Percentiles rank a stretch among this genome's conserved stretches.
Conservation (phyloP, 2,888 invertebrate species). For the Acronicta psi region DNA sequence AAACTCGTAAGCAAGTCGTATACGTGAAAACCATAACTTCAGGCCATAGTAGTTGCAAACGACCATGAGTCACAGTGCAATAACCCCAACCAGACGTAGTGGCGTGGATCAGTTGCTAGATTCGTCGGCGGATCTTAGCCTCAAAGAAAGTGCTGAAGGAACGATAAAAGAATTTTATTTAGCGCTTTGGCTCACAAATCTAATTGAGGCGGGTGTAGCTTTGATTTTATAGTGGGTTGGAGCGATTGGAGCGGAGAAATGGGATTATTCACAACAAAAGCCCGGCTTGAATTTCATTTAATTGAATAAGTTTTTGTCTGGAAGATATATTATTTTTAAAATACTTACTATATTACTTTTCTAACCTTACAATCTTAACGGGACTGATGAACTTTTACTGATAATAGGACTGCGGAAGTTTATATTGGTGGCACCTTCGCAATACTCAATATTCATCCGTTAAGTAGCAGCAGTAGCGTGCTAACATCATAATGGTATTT, state of each 20-base stretch:
- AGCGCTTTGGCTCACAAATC: constrained; percentile 37
- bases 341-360: no score
- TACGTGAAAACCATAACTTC: constrained; percentile 31
- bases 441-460: no score
- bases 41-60: constrained; percentile 45
- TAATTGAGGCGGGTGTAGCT: constrained; percentile 35
- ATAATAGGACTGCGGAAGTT: no score
- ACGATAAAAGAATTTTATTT: constrained; percentile 45
- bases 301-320: constrained; percentile 37
- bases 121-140: constrained; percentile 50
- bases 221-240: constrained; percentile 36
- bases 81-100: constrained; percentile 73
- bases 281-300: constrained; percentile 24
- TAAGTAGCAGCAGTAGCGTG: no score
- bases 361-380: constrained; percentile 2
- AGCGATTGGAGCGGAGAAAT: constrained; percentile 33
- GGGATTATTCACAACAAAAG: constrained; percentile 22
- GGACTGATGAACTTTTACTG: no score
- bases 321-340: constrained; percentile 8
- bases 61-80: constrained; percentile 72
- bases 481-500: no score
- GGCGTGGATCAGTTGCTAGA: constrained; percentile 62
- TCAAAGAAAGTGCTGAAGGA: constrained; percentile 33
- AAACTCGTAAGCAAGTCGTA: constrained; percentile 48
- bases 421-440: no score